Base-by-base conservation (phyloP, 2,797 vertebrate species). In the Aldrovandia affinis region DNA sequence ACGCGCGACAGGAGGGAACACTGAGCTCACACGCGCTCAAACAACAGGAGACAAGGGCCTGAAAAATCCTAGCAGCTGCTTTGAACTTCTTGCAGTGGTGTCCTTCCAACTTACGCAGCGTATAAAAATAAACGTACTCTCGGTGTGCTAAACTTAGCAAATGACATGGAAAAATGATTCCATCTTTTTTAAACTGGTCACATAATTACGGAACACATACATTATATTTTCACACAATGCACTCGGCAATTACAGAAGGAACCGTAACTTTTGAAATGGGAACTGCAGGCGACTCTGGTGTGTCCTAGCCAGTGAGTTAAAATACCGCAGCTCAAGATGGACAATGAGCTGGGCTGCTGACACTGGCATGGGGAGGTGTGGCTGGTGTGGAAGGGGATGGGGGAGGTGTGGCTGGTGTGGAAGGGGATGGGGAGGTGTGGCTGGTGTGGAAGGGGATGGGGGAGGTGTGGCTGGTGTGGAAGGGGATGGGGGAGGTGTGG, bases 21-120 rank as follows among this genome's bases (percentile, higher is more conserved):
- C 79, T 44, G 68, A 57, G 85, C 3, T 88, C 86, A 85, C 81
- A 90, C 81, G 88, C 77, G 80, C 9, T 42, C 22, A 28, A 20
- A 47, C 57, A 80, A 61, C 65, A 61, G 78, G 1, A 63, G 59
- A 25, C 7, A 63, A 14, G 1, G 3, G 2, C 4, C 4, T 52
- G 50, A 4, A 52, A 52, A 52, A 52, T 52, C 4, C 50, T 52
- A 52, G 4, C 50, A 4, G 50, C 50, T 52, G 4, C 4, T 12
- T 52, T 52, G 4, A 52, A 4, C 50, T 52, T 52, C 50, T 52
- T 52, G 65, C n/a, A n/a, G n/a, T n/a, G n/a, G n/a, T n/a, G n/a
- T n/a, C n/a, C n/a, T n/a, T n/a, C n/a, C n/a, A n/a, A n/a, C n/a
- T n/a, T 0, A 83, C 81, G 65, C 44, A 81, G 10, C 14, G 22